Conservation (phyloP, 2,797 vertebrate species). For the Muraenolepis orangiensis region DNA sequence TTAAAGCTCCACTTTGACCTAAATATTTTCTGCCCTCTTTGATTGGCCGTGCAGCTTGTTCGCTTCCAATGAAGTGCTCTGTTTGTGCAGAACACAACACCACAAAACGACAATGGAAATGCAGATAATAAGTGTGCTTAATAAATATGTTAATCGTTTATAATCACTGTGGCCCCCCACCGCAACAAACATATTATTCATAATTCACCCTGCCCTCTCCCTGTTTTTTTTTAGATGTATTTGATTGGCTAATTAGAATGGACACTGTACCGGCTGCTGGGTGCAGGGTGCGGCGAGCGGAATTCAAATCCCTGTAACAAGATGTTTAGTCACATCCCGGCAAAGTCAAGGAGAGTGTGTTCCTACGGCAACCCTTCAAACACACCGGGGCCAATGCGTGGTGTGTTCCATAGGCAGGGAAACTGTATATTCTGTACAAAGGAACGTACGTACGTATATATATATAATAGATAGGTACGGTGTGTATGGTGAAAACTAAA, state of each 20-base stretch:
- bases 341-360: neutral
- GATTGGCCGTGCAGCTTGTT: neutral
- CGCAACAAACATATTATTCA: slow-evolving; percentile 10
- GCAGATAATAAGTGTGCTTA: neutral
- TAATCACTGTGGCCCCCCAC: slow-evolving; percentile 21
- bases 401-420: neutral
- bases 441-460: too few relatives aligned
- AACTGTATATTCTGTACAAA: neutral
- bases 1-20: neutral
- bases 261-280: neutral
- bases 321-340: neutral
- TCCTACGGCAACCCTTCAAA: neutral
- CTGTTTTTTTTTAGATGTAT: slow-evolving; percentile 11
- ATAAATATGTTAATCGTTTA: slow-evolving; percentile 13
- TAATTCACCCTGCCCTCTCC: slow-evolving; percentile 12
- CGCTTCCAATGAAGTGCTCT: neutral
- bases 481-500: too few relatives aligned
- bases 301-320: neutral
- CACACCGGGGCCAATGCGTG: neutral
- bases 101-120: neutral
- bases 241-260: slow-evolving; percentile 30
- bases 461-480: too few relatives aligned
- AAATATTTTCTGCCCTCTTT: neutral
- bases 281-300: neutral
- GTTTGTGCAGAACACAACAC: neutral